Evolutionary conservation across 2,113 vertebrate species (phyloP), one percentile per base, ranked within the genome.

Genomic region (Melospiza melodia): DNA sequence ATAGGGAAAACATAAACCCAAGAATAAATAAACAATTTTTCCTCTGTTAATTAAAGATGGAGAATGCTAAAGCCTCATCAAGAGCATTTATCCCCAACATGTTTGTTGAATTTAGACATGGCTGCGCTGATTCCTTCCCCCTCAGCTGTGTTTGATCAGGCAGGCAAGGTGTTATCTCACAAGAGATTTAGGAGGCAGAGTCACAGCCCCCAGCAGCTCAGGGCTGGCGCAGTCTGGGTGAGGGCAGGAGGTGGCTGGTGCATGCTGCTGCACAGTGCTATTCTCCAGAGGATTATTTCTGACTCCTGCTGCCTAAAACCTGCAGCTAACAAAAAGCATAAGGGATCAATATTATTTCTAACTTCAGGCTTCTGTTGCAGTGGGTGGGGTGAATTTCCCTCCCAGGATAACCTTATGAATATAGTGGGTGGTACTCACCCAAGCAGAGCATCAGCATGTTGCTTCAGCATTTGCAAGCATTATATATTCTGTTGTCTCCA

Each of bases 231-330:
- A 77, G 80, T 59, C 84, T 77, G 41, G 41, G 39, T 1, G 11
- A 93, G 65, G n/a, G 25, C 41, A 67, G 65, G 61, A 69, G 76
- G 65, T 0, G 12, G 52, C 33, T 80, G 73, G 5, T 68, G 28
- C 28, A 57, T 0, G 1, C 33, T 74, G 28, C 49, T 79, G 68
- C 65, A 78, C 35, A 65, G 19, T 0, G 0, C 15, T 78, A 0
- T 74, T 91, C 69, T 74, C 33, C 54, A 89, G 58, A 75, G 27
- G n/a, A 44, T 54, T 91, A 52, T 75, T 78, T 86, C 81, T 71
- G 24, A 48, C 18, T 80, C 43, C 66, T 75, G 62, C 43, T 59
- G 19, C 55, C 39, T 95, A 43, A 71, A 84, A 84, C 48, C 30
- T 81, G 43, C 77, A 93, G 57, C 49, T 72, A 84, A 68, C 25